These are phyloP conservation scores for Oreonectes daqikongensis DNA, from an alignment of 2,797 vertebrate genomes.

Conservation along the genomic window DNA sequence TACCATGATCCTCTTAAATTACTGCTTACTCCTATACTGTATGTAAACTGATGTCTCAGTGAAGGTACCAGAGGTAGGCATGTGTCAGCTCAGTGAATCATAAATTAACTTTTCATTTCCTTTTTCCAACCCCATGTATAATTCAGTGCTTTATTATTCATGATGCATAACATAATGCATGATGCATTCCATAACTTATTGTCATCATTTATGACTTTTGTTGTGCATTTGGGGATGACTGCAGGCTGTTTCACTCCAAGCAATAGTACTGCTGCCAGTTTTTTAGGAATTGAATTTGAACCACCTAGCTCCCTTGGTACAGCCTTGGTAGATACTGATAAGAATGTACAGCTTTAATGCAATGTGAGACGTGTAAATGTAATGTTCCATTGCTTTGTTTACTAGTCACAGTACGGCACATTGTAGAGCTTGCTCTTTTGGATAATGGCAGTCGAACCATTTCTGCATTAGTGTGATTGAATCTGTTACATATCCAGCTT, in stretches of 20 bases:
- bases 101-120: slow-evolving; percentile 9
- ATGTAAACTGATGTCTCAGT: neutral
- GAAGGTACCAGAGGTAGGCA: slow-evolving; percentile 1
- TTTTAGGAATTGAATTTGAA: neutral
- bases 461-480: slow-evolving; percentile 28
- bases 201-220: neutral
- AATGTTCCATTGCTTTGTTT: neutral
- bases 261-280: neutral
- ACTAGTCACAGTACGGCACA: neutral
- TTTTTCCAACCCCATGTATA: neutral
- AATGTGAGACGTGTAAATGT: no score
- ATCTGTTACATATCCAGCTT: slow-evolving; percentile 28
- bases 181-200: neutral
- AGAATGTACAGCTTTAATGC: no score
- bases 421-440: neutral
- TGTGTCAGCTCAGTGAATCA: slow-evolving; percentile 3
- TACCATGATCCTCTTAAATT: neutral
- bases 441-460: slow-evolving; percentile 30
- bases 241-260: neutral
- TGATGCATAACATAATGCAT: neutral
- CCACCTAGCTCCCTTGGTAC: no score
- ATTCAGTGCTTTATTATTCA: slow-evolving; percentile 18
- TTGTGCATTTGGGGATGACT: slow-evolving; percentile 1
- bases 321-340: no score
- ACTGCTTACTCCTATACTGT: neutral